Evolutionary conservation across 2,888 invertebrate genomes (phyloP).

Genomic region (Orthosia incerta): DNA sequence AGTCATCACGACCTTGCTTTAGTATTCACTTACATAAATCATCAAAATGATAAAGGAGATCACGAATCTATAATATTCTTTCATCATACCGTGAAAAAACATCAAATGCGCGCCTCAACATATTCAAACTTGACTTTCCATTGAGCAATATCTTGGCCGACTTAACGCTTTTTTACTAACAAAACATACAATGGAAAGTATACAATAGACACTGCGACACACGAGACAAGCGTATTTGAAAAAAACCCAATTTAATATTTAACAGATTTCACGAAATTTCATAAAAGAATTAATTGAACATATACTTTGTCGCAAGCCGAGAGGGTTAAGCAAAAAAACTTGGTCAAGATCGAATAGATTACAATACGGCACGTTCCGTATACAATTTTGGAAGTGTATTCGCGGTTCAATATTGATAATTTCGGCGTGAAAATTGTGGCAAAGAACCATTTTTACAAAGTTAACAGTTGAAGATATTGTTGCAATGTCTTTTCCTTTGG

Average conservation of each 20-base stretch:
- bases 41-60: slow-evolving; percentile 54
- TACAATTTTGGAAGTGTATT: slow-evolving; percentile 17
- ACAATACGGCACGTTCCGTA: slow-evolving; percentile 50
- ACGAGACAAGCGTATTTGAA: slow-evolving; percentile 71
- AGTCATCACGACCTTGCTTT: slow-evolving; percentile 49
- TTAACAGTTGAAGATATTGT: neutral
- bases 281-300: slow-evolving; percentile 85
- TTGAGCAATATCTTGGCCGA: slow-evolving; percentile 80
- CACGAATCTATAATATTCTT: slow-evolving; percentile 74
- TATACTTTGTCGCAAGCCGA: slow-evolving; percentile 79
- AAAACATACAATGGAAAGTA: slow-evolving; percentile 77
- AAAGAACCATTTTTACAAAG: neutral
- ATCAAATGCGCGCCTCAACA: slow-evolving; percentile 59
- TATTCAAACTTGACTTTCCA: slow-evolving; percentile 80
- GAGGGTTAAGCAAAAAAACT: slow-evolving; percentile 80
- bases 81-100: slow-evolving; percentile 69
- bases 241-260: slow-evolving; percentile 87
- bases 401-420: slow-evolving; percentile 2
- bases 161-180: slow-evolving; percentile 82
- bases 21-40: slow-evolving; percentile 34
- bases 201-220: slow-evolving; percentile 79
- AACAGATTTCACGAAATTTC: slow-evolving; percentile 86
- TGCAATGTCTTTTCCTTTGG: neutral
- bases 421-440: slow-evolving; percentile 7
- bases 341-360: slow-evolving; percentile 53